Percentiles rank a stretch among this genome's conserved stretches.
These are phyloP conservation scores for Cisticola juncidis DNA, from an alignment of 2,113 vertebrate species.

Conservation along the genomic window DNA sequence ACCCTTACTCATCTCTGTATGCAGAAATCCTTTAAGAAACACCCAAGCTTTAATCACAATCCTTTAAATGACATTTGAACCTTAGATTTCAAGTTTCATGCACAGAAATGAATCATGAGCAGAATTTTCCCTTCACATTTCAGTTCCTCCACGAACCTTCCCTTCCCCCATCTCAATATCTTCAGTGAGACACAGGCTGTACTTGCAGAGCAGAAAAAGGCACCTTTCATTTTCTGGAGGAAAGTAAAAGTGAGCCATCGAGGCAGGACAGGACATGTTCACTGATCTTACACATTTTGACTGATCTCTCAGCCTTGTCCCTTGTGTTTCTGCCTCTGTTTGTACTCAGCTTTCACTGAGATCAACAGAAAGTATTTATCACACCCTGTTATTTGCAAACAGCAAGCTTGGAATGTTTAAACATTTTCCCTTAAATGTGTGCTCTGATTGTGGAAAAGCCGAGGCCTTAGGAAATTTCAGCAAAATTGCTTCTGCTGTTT, in stretches of 20 bases:
- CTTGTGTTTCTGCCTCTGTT: background rate
- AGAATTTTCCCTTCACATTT: conserved; percentile 18
- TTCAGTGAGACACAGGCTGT: background rate
- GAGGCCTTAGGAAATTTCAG: background rate
- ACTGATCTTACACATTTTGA: conserved; percentile 8
- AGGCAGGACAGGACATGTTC: background rate
- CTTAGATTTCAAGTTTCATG: background rate
- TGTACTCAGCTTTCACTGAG: background rate
- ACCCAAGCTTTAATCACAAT: background rate
- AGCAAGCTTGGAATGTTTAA: background rate
- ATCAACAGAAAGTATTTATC: background rate
- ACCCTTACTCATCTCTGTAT: background rate
- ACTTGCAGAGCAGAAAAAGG: background rate
- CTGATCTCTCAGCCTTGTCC: background rate
- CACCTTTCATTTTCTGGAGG: background rate
- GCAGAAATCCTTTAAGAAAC: background rate
- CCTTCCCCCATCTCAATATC: background rate
- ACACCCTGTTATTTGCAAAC: background rate
- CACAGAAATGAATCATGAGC: conserved; percentile 3
- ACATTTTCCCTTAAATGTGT: background rate
- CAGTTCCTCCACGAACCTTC: background rate
- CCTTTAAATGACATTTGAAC: background rate
- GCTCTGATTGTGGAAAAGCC: background rate
- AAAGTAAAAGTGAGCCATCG: background rate
- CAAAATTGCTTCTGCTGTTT: background rate